Base-by-base conservation (phyloP, 1,140 invertebrate genomes). In the Zophobas morio region DNA sequence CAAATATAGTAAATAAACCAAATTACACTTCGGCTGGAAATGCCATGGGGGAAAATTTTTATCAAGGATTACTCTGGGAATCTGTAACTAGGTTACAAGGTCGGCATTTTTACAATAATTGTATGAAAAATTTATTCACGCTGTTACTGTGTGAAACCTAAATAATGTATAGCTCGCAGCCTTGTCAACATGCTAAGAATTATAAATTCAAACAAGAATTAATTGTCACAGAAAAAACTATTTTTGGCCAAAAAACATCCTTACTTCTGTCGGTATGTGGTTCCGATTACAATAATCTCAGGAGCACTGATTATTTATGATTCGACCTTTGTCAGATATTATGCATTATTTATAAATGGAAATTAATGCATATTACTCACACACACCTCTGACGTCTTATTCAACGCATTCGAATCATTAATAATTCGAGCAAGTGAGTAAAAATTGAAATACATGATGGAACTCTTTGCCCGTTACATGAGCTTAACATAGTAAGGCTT, bases 41-140 rank as follows among this genome's bases (percentile, higher is more conserved):
- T 54, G 53, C 35, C 53, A 54, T 57, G 35, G n/a, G n/a, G 54
- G 42, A 37, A 42, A 66, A n/a, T 51, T 51, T 51, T 5, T 51
- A 51, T 42, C 60, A 66, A 66, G 60, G 34, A 57, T 35, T 57
- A 33, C 32, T 57, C 54, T 57, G 54, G 60, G 39, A 42, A 66
- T 36, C 37, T 54, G 35, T 1, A 57, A 57, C 20, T 66, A 66
- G 60, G 39, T 40, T 47, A 39, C 20, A 66, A 40, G 60, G 60
- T 42, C 20, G 49, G 6, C 6, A 6, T 6, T 51, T 20, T 51
- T 20, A 51, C 49, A 51, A 20, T 20, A 20, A 51, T n/a, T 51
- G 6, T 51, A 51, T 51, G 3, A 51, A 51, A 51, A 51, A 51
- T 51, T 51, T 20, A 20, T 20, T 20, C 20, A 20, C 20, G n/a